These are phyloP conservation scores for Drosophila kikkawai DNA, from an alignment of 1,140 invertebrate species.

Conservation along the genomic window DNA sequence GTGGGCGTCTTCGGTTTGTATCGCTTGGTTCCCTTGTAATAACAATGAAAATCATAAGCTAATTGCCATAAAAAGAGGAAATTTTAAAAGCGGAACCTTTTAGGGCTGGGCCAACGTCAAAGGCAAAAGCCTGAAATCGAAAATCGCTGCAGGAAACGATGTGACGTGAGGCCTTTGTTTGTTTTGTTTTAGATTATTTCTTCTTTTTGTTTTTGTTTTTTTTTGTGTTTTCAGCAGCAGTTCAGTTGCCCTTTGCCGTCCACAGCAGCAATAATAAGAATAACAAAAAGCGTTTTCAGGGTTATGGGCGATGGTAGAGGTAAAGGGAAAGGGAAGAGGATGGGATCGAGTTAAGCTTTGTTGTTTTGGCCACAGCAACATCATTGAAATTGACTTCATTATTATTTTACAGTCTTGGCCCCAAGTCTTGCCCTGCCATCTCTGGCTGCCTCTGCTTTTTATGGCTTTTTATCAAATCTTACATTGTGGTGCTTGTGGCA, in stretches of 20 bases:
- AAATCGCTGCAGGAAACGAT: slow-evolving; percentile 77
- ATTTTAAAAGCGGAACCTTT: slow-evolving; percentile 44
- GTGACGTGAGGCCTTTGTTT: slow-evolving; percentile 74
- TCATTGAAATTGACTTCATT: slow-evolving; percentile 82
- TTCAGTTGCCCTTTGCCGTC: slow-evolving; percentile 55
- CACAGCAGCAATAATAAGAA: slow-evolving; percentile 44
- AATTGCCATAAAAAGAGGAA: slow-evolving; percentile 62
- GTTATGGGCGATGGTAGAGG: slow-evolving; percentile 11
- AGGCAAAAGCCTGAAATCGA: slow-evolving; percentile 55
- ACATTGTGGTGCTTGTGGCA: slow-evolving; percentile 74
- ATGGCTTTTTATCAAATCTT: slow-evolving; percentile 73
- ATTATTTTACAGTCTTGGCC: slow-evolving; percentile 72
- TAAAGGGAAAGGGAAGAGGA: background rate
- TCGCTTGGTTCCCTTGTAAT: slow-evolving; percentile 36
- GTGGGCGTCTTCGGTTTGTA: slow-evolving; percentile 36
- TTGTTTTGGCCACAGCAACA: slow-evolving; percentile 45
- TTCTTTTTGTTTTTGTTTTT: slow-evolving; percentile 1
- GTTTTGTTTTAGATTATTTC: slow-evolving; percentile 37
- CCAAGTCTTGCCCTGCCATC: slow-evolving; percentile 40
- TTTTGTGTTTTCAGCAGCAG: background rate
- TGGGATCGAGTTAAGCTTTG: slow-evolving; percentile 46
- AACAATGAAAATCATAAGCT: slow-evolving; percentile 53
- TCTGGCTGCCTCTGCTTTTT: slow-evolving; percentile 32
- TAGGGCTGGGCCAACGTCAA: slow-evolving; percentile 51
- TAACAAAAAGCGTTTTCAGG: slow-evolving; percentile 45